Evolutionary conservation across 2,888 invertebrate genomes (phyloP).

Genomic region (Nephrotoma flavescens): DNA sequence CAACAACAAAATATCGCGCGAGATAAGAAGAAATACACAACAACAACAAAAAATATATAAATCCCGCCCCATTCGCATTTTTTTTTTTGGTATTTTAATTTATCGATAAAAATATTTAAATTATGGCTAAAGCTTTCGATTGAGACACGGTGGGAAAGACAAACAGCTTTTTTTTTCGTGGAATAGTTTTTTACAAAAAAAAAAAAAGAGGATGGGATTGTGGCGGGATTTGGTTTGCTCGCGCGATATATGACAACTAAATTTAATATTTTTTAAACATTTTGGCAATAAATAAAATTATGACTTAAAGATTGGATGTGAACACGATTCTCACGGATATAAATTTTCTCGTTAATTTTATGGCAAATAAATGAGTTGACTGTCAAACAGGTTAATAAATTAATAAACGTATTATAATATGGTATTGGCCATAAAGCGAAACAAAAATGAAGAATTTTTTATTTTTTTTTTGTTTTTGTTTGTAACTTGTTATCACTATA

Average conservation of each 20-base stretch:
- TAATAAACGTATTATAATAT: not conserved
- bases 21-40: not conserved
- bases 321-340: conserved; percentile 1
- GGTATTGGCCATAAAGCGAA: not conserved
- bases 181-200: not conserved
- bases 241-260: not conserved
- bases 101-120: conserved; percentile 4
- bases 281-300: not conserved
- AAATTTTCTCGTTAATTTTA: conserved; percentile 2
- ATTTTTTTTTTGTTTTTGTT: not conserved
- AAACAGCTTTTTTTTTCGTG: not conserved
- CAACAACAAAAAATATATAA: not conserved
- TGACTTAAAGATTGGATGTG: not conserved
- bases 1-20: not conserved
- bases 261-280: not conserved
- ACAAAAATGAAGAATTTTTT: not conserved
- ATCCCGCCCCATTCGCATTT: not conserved
- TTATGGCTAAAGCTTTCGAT: not conserved
- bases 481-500: not conserved
- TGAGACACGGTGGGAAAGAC: not conserved
- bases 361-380: conserved; percentile 1
- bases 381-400: conserved; percentile 2
- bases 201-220: not conserved
- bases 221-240: not conserved
- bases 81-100: not conserved